Evolutionary conservation across 2,888 invertebrate genomes (phyloP), one percentile per base, ranked within the genome.

Genomic region (Orthonychiurus folsomi): DNA sequence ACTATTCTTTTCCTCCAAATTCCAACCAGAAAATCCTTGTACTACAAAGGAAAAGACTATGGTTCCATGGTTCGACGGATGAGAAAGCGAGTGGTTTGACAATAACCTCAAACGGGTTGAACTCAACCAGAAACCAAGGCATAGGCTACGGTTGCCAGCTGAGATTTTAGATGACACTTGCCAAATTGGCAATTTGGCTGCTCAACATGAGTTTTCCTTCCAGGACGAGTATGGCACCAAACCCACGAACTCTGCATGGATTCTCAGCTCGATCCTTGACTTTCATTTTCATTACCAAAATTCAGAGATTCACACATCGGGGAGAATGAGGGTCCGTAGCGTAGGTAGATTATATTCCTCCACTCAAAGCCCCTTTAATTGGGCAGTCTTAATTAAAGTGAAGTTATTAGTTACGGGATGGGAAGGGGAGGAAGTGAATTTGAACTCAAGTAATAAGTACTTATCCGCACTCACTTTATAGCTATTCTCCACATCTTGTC

Each of bases 181-280:
- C 37, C 37, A 37, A 37, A 37, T 37, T 37, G 37, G 37, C 37
- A 37, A 37, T 37, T 37, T 37, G 37, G 37, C n/a, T n/a, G n/a
- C n/a, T n/a, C n/a, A n/a, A n/a, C n/a, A n/a, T n/a, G n/a, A n/a
- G n/a, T n/a, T n/a, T n/a, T n/a, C n/a, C n/a, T n/a, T n/a, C n/a
- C n/a, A n/a, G n/a, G n/a, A n/a, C n/a, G n/a, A n/a, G n/a, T n/a
- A n/a, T n/a, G n/a, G n/a, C n/a, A n/a, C n/a, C n/a, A n/a, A n/a
- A n/a, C n/a, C n/a, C n/a, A n/a, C n/a, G n/a, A n/a, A n/a, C n/a
- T n/a, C n/a, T n/a, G n/a, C n/a, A n/a, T n/a, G n/a, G n/a, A 37
- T 15, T 9, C 37, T 37, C 15, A 15, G 37, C 15, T 5, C 15
- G 5, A 37, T 5, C 37, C 37, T 37, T 15, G 37, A 37, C 5